Conservation (phyloP, 2,797 vertebrate species). For the Thamnophis elegans region DNA sequence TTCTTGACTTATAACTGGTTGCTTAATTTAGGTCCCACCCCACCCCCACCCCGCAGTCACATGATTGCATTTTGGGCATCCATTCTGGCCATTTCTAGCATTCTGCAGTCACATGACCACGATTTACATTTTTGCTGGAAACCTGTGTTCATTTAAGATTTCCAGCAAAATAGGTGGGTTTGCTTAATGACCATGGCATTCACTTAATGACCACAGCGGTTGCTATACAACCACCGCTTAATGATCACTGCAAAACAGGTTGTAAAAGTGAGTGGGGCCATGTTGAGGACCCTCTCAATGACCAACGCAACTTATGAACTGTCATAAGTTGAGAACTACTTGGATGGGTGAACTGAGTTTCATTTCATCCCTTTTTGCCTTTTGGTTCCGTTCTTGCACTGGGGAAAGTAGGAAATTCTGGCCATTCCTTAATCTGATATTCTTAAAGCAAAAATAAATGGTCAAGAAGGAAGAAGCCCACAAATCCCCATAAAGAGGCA, state of each 20-base stretch:
- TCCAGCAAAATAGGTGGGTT: background rate
- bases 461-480: background rate
- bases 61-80: background rate
- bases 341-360: background rate
- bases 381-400: background rate
- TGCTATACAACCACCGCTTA: background rate
- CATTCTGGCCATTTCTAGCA: background rate
- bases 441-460: background rate
- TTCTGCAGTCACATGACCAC: background rate
- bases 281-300: background rate
- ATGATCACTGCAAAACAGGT: background rate
- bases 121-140: background rate
- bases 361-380: background rate
- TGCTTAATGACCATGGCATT: background rate
- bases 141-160: background rate
- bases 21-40: background rate
- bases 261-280: background rate
- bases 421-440: background rate
- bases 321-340: background rate
- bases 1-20: background rate
- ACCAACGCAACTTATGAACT: background rate
- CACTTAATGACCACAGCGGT: background rate
- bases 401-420: background rate
- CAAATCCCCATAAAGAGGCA: conserved; percentile 8
- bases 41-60: fast-evolving